phyloP scores from a whole-genome alignment of 2,113 vertebrate genomes.

The Solea senegalensis region DNA sequence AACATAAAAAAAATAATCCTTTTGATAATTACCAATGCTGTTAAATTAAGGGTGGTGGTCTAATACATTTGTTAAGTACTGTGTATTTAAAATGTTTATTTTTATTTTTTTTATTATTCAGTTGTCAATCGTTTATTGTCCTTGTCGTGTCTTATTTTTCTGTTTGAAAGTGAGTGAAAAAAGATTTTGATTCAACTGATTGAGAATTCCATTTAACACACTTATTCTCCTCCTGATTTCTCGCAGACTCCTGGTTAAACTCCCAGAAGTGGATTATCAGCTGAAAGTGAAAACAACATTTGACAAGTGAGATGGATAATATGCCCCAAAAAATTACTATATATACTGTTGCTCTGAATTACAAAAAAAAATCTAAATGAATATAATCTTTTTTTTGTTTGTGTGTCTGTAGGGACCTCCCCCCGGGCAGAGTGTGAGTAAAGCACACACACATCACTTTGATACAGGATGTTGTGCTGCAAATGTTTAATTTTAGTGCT shows the following conservation, averaged over 20 bases:
- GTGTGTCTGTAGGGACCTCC: slow-evolving; percentile 87
- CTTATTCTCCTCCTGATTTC: slow-evolving; percentile 18
- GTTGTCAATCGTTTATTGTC: too few relatives aligned
- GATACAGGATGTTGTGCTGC: neutral
- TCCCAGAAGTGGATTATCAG: slow-evolving; percentile 96
- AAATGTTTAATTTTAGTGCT: neutral
- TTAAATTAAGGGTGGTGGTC: too few relatives aligned
- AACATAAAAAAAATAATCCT: too few relatives aligned
- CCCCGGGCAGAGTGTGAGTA: slow-evolving; percentile 92
- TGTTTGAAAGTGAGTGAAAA: too few relatives aligned
- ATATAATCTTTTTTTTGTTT: slow-evolving; percentile 60
- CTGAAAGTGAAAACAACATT: slow-evolving; percentile 96
- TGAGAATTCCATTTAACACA: too few relatives aligned
- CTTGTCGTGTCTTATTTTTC: too few relatives aligned
- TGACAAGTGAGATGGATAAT: slow-evolving; percentile 88
- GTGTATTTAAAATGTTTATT: too few relatives aligned
- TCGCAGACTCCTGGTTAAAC: slow-evolving; percentile 91
- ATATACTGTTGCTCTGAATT: neutral
- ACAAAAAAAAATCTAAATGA: neutral
- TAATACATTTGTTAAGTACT: too few relatives aligned
- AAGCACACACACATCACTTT: slow-evolving; percentile 2
- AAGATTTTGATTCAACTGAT: too few relatives aligned
- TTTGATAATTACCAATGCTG: too few relatives aligned
- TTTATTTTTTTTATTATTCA: too few relatives aligned
- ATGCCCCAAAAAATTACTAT: neutral